Base-by-base conservation (phyloP, 30 jellyfish, hydroid and myxozoan genomes). In the Rhopilema esculentum region DNA sequence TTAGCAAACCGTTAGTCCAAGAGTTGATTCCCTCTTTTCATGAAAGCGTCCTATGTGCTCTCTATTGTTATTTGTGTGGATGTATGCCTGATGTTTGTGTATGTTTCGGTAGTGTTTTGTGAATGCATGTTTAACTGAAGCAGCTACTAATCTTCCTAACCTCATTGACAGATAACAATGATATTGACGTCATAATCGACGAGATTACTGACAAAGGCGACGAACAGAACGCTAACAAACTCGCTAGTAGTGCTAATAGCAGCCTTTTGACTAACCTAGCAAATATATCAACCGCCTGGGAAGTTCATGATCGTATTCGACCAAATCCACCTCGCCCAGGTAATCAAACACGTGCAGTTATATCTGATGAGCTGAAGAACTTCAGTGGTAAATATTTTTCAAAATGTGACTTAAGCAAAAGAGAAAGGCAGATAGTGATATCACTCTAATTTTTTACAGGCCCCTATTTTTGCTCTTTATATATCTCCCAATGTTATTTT, bases 121-220 rank as follows among this genome's bases (percentile, higher is more conserved):
- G n/a, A n/a, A n/a, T n/a, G n/a, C n/a, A n/a, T n/a, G n/a, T n/a
- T n/a, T n/a, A n/a, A n/a, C n/a, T n/a, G n/a, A n/a, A n/a, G n/a
- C n/a, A 77, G 62, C 24, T n/a, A 77, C 88, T 85, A 73, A 85
- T 78, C 65, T 65, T 65, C 32, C 80, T 85, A 75, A 85, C 94
- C 82, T 80, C 21, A 32, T 80, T 66, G 64, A 66, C 82, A 80
- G 90, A 80, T 80, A 80, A 80, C 75, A 80, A 32, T 53, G 94
- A 85, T 87, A 75, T 85, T 57, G 94, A 85, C 94, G 94, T 69
- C 0, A 85, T 85, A 73, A 74, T 85, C 78, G 94, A 85, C 84
- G 94, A 85, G 33, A 85, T 85, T 53, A 72, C 84, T 74, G 94
- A 85, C 88, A 85, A 85, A 63, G 76, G 70, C 8, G 94, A 85